Percentiles rank a stretch among this genome's conserved stretches.
Conservation (phyloP, 2,113 vertebrate species). For the Capricornis sumatraensis region DNA sequence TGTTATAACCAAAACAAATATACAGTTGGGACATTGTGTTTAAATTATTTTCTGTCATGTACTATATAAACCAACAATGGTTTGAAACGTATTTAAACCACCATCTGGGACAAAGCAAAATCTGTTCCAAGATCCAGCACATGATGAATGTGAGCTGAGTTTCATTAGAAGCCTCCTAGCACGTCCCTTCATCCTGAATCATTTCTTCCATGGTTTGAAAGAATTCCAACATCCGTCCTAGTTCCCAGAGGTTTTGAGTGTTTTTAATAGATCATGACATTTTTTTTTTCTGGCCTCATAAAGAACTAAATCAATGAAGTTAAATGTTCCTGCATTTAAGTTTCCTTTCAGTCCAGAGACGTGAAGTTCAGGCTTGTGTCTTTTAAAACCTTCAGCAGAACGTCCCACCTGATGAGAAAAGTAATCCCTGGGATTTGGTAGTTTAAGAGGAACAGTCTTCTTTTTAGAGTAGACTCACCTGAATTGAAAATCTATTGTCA, state of each 20-base stretch:
- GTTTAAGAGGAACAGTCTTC: background rate
- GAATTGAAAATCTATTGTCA: background rate
- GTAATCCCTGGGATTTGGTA: background rate
- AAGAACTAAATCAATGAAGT: conserved; percentile 62
- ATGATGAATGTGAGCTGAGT: conserved; percentile 66
- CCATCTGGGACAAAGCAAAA: conserved; percentile 70
- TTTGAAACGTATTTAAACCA: conserved; percentile 69
- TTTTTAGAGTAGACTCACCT: background rate
- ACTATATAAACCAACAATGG: conserved; percentile 65
- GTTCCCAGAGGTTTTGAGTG: conserved; percentile 62
- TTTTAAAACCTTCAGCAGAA: conserved; percentile 34
- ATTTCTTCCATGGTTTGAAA: conserved; percentile 69
- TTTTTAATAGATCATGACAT: conserved; percentile 67
- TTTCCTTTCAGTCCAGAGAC: conserved; percentile 49
- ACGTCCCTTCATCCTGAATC: conserved; percentile 65
- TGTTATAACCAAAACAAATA: conserved; percentile 73
- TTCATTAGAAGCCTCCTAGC: conserved; percentile 71
- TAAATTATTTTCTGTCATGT: conserved; percentile 67
- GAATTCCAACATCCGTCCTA: conserved; percentile 69
- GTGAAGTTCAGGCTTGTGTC: background rate
- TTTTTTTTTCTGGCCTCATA: conserved; percentile 42
- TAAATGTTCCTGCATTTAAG: conserved; percentile 41
- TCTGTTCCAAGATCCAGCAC: conserved; percentile 50
- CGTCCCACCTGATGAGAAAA: background rate
- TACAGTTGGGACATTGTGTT: conserved; percentile 59